Percentiles rank a stretch among this genome's conserved stretches.
These are phyloP conservation scores for Sinonovacula constricta DNA, from an alignment of 1,140 invertebrate genomes.

Conservation along the genomic window DNA sequence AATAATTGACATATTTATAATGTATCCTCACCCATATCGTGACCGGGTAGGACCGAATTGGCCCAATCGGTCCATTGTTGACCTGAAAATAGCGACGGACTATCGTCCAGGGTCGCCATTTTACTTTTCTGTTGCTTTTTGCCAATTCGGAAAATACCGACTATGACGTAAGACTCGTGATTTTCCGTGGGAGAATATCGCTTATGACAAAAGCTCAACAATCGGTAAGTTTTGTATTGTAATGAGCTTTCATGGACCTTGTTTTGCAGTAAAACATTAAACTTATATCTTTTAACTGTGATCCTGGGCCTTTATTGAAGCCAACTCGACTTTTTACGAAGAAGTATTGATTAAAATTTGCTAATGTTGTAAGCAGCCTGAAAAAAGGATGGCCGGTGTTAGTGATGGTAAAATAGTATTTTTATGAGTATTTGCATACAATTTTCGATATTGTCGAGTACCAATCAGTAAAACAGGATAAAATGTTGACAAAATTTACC, in stretches of 20 bases:
- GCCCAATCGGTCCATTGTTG: slow-evolving; percentile 78
- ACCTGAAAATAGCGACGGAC: slow-evolving; percentile 78
- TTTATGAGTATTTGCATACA: too few relatives aligned
- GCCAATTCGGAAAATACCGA: slow-evolving; percentile 74
- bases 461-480: too few relatives aligned
- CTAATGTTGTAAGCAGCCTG: too few relatives aligned
- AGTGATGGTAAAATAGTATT: too few relatives aligned
- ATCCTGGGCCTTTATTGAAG: neutral
- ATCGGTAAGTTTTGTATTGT: too few relatives aligned
- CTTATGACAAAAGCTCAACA: slow-evolving; percentile 41
- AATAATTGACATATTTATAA: too few relatives aligned
- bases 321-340: neutral
- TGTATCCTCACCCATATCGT: slow-evolving; percentile 36
- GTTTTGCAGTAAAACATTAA: too few relatives aligned
- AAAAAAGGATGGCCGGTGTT: neutral
- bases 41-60: slow-evolving; percentile 44
- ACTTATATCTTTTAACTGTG: too few relatives aligned
- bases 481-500: too few relatives aligned
- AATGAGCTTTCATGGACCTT: too few relatives aligned
- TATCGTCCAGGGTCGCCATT: slow-evolving; percentile 79
- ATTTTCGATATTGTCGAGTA: too few relatives aligned
- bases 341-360: too few relatives aligned
- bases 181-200: slow-evolving; percentile 50
- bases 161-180: slow-evolving; percentile 75
- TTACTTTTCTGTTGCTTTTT: slow-evolving; percentile 78